A percentile compares a stretch with the other conserved stretches of the same genome.
phyloP scores from a whole-genome alignment of 2,113 vertebrate species.

The Phalacrocorax pelagicus region DNA sequence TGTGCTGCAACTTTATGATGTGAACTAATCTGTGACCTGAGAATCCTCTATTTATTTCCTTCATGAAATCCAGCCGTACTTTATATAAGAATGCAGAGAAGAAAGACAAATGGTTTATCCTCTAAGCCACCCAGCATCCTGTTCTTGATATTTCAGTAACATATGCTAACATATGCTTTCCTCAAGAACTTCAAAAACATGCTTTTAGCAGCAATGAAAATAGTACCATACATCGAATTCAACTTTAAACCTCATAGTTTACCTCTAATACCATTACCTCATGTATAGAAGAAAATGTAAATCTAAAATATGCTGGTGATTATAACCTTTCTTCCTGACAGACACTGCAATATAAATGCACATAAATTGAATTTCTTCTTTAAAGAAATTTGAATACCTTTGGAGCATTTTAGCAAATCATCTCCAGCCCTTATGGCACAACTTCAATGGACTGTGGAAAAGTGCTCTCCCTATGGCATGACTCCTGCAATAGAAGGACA shows the following conservation, averaged over 20 bases:
- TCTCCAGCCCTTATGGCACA: slow-evolving; percentile 92
- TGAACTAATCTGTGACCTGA: slow-evolving; percentile 11
- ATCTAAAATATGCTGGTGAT: slow-evolving; percentile 91
- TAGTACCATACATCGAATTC: slow-evolving; percentile 75
- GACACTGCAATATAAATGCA: slow-evolving; percentile 99
- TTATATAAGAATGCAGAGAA: slow-evolving; percentile 66
- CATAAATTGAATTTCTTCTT: slow-evolving; percentile 99
- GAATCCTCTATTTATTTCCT: background rate
- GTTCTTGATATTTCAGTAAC: slow-evolving; percentile 76
- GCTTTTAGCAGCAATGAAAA: slow-evolving; percentile 76
- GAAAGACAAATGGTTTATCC: slow-evolving; percentile 72
- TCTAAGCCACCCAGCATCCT: slow-evolving; percentile 72
- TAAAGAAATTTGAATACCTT: slow-evolving; percentile 96
- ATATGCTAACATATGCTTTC: slow-evolving; percentile 80
- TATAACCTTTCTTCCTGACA: slow-evolving; percentile 97
- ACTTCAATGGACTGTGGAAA: slow-evolving; percentile 92
- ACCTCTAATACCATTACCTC: slow-evolving; percentile 83
- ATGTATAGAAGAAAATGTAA: slow-evolving; percentile 83
- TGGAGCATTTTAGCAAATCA: slow-evolving; percentile 94
- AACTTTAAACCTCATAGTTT: slow-evolving; percentile 73
- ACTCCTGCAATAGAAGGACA: slow-evolving; percentile 78
- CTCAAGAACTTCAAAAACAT: slow-evolving; percentile 77
- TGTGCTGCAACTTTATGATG: background rate
- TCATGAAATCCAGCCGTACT: slow-evolving; percentile 31
- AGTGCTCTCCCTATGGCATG: slow-evolving; percentile 87